Conservation (phyloP, 2,888 invertebrate species). For the Ennomos erosarius region DNA sequence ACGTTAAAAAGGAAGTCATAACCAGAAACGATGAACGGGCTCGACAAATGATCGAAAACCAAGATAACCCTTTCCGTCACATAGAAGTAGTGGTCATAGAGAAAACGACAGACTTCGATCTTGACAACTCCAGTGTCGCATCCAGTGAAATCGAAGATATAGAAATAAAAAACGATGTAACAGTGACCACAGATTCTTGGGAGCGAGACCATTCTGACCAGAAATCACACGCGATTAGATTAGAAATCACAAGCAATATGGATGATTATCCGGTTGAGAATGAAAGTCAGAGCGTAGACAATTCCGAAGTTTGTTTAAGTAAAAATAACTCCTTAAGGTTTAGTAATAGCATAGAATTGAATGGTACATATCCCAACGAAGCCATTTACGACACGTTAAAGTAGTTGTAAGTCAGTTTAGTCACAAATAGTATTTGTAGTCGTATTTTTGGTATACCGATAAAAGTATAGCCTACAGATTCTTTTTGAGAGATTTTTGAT, state of each 20-base stretch:
- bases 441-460: conserved; percentile 55
- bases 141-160: conserved; percentile 76
- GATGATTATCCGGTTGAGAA: conserved; percentile 73
- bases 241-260: conserved; percentile 81
- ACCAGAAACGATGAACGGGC: conserved; percentile 78
- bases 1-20: conserved; percentile 80
- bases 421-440: conserved; percentile 53
- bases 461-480: conserved; percentile 52
- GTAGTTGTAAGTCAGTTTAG: conserved; percentile 50
- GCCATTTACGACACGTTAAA: conserved; percentile 84
- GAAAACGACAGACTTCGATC: conserved; percentile 78
- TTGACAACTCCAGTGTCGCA: conserved; percentile 75
- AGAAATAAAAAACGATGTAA: conserved; percentile 75
- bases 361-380: conserved; percentile 84
- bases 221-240: conserved; percentile 78
- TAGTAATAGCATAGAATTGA: conserved; percentile 83
- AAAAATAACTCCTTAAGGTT: conserved; percentile 78
- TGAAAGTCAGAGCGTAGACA: conserved; percentile 57
- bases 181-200: conserved; percentile 76
- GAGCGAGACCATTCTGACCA: conserved; percentile 73
- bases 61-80: conserved; percentile 79
- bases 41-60: conserved; percentile 75
- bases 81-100: conserved; percentile 84
- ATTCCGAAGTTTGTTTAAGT: conserved; percentile 68
- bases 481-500: conserved; percentile 40